Conservation (phyloP, 1,140 invertebrate species). For the Cardiocondyla obscurior region DNA sequence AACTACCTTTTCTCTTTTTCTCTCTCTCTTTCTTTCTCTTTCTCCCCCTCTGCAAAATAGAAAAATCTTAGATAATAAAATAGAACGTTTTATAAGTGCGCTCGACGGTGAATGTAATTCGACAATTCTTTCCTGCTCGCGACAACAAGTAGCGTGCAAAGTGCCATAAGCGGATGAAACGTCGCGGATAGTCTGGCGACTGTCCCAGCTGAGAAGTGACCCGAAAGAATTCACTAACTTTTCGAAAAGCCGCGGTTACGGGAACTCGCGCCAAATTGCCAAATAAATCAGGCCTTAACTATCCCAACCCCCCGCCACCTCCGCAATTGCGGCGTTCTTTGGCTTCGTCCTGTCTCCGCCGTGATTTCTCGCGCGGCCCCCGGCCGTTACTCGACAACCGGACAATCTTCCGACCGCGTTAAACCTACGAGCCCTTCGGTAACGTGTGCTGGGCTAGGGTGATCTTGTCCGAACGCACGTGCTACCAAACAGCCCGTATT, state of each 20-base stretch:
- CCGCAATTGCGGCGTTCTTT: conserved; percentile 23
- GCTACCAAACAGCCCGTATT: conserved; percentile 26
- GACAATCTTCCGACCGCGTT: conserved; percentile 54
- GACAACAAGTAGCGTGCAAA: background rate
- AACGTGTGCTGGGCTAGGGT: conserved; percentile 2
- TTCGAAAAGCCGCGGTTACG: conserved; percentile 37
- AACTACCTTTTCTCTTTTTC: background rate
- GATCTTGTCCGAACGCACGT: conserved; percentile 40
- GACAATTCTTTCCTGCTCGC: background rate
- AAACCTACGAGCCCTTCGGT: conserved; percentile 1
- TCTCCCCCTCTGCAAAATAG: too few species aligned
- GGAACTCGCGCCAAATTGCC: conserved; percentile 55
- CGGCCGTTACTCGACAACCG: conserved; percentile 7
- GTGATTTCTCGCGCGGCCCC: conserved; percentile 30
- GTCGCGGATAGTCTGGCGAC: conserved; percentile 27
- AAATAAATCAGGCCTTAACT: conserved; percentile 58
- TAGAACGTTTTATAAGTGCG: background rate
- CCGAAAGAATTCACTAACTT: conserved; percentile 54
- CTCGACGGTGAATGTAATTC: background rate
- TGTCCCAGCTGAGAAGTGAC: conserved; percentile 37
- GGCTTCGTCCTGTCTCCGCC: background rate
- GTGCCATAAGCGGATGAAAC: conserved; percentile 9
- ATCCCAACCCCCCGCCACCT: background rate
- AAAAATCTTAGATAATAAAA: background rate
- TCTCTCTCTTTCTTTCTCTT: too few species aligned